Percentiles rank a stretch among this genome's conserved stretches.
Evolutionary conservation across 2,888 invertebrate genomes (phyloP).

Genomic region (Archips xylosteana): DNA sequence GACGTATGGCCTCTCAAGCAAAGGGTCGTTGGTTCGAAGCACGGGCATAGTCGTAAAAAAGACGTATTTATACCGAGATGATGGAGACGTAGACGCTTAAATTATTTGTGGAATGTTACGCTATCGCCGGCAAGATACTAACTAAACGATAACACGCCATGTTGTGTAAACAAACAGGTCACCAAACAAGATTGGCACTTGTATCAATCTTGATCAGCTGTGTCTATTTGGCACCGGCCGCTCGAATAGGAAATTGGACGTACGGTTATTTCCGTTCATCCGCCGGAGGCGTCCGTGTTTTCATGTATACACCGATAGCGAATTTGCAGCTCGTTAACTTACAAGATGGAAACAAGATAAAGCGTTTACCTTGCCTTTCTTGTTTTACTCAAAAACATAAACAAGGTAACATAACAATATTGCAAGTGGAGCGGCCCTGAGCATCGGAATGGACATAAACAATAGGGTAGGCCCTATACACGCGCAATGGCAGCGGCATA

Average conservation of each 20-base stretch:
- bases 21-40: too few species aligned
- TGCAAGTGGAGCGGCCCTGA: neutral
- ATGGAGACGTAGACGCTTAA: neutral
- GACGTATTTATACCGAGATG: too few species aligned
- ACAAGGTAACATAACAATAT: neutral
- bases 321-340: conserved; percentile 2
- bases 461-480: neutral
- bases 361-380: neutral
- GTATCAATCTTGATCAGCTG: conserved; percentile 35
- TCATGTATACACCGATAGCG: neutral
- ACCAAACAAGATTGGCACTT: conserved; percentile 29
- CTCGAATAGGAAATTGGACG: conserved; percentile 73
- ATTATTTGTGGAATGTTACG: neutral
- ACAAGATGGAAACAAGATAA: neutral
- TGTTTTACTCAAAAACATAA: neutral
- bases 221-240: conserved; percentile 39
- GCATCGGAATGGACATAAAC: conserved; percentile 14
- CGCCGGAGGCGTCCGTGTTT: conserved; percentile 50
- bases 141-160: conserved; percentile 22
- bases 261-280: conserved; percentile 75
- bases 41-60: too few species aligned
- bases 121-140: neutral
- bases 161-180: conserved; percentile 34
- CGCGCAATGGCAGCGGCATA: conserved; percentile 50
- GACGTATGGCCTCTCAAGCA: too few species aligned